These are phyloP conservation scores for Chamaea fasciata DNA, from an alignment of 2,113 vertebrate genomes.

Conservation along the genomic window DNA sequence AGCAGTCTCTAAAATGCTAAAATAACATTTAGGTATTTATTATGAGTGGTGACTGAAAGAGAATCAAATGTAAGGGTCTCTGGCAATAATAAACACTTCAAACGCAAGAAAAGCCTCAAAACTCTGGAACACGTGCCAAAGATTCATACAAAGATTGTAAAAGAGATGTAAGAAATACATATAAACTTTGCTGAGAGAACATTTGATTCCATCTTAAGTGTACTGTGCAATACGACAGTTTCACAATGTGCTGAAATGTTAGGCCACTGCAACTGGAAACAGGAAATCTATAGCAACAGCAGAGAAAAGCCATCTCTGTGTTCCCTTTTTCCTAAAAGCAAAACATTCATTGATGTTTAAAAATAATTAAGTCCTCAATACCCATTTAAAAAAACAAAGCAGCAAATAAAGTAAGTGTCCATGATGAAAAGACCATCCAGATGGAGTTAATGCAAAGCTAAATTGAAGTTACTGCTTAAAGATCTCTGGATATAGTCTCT, in stretches of 20 bases:
- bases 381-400: not conserved
- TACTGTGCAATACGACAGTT: not conserved
- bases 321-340: not conserved
- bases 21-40: not conserved
- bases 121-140: not conserved
- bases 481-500: not conserved
- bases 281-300: not conserved
- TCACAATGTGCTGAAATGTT: not conserved
- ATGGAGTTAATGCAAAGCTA: not conserved
- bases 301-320: not conserved
- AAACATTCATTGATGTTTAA: not conserved
- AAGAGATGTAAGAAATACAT: not conserved
- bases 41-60: not conserved
- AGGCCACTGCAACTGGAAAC: not conserved
- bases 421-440: not conserved
- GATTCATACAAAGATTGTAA: not conserved
- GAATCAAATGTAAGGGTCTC: not conserved
- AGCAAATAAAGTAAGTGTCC: not conserved
- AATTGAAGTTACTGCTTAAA: not conserved
- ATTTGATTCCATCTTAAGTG: not conserved
- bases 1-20: not conserved
- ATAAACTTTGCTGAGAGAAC: not conserved
- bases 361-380: not conserved
- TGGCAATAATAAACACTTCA: not conserved
- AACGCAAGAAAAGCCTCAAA: not conserved